Evolutionary conservation across 2,113 vertebrate genomes (phyloP), one percentile per base, ranked within the genome.

Genomic region (Microtus ochrogaster): DNA sequence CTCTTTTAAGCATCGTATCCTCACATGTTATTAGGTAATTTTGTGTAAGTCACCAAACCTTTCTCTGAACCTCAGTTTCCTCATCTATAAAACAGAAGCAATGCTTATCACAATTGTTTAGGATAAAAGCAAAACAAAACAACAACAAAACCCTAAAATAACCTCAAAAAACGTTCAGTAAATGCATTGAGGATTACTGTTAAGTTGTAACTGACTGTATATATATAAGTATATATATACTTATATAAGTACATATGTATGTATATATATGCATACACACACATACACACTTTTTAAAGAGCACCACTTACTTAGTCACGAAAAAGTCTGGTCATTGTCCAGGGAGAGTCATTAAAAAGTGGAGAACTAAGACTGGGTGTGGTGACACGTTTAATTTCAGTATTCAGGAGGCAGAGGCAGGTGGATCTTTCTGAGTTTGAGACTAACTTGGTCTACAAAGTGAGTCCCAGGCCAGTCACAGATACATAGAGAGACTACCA

Each of bases 31-130:
- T 52, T 5, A 47, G 22, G 26, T 63, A 63, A 94, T 87, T 96
- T 70, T 78, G 17, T 26, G 2, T 65, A 90, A 94, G 44, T 78
- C 58, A 84, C 9, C 3, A n/a, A 92, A 89, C 7, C 30, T 88
- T 36, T 89, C 90, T 89, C 73, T 72, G 58, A 96, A 55, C 21
- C 70, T 89, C 13, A 72, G 89, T 94, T 92, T 95, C 89, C 41
- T 89, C 26, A n/a, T 96, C 26, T 92, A 82, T 41, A 92, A 96
- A 96, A 94, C 19, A 83, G 33, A 84, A 66, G 41, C 65, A 63
- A 84, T 58, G 94, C 44, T 81, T 63, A 26, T 1, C 89, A 93
- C 33, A 58, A 47, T 44, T 78, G 41, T 90, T 95, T n/a, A 68
- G 28, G 52, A 63, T 68, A 41, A 81, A 79, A n/a, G 26, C n/a